These are phyloP conservation scores for Chaetodon auriga DNA, from an alignment of 2,113 vertebrate species.

Conservation along the genomic window DNA sequence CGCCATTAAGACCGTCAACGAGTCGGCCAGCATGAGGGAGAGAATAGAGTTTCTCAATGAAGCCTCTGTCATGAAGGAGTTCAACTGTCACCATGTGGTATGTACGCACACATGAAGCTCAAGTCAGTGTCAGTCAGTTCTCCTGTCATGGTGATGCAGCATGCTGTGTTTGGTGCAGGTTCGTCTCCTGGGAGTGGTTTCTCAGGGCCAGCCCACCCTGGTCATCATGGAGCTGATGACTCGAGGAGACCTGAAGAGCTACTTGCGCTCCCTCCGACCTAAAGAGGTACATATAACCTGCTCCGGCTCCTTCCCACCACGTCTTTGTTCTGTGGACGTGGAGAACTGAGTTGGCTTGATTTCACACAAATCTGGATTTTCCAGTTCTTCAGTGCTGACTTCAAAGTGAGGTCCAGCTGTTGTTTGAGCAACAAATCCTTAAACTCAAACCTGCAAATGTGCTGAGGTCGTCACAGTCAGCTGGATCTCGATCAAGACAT, in stretches of 20 bases:
- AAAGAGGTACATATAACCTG: constrained; percentile 84
- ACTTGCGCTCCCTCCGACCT: constrained; percentile 93
- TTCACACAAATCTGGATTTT: background rate
- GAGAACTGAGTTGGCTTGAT: background rate
- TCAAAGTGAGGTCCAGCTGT: background rate
- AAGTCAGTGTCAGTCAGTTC: background rate
- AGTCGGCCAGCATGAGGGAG: constrained; percentile 96
- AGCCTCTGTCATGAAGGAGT: constrained; percentile 99
- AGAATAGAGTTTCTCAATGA: constrained; percentile 98
- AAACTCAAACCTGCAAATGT: background rate
- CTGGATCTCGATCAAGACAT: background rate
- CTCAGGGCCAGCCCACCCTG: constrained; percentile 97
- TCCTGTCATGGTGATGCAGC: background rate
- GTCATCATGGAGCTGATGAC: constrained; percentile 99
- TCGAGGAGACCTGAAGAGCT: constrained; percentile 96
- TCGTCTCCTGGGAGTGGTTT: constrained; percentile 95
- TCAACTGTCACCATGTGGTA: constrained; percentile 99
- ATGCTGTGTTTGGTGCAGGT: constrained; percentile 85
- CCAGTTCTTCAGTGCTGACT: background rate
- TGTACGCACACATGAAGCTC: background rate
- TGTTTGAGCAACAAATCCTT: background rate
- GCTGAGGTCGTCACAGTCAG: background rate
- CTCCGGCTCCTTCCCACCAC: background rate
- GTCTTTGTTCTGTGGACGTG: background rate
- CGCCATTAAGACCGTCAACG: constrained; percentile 98